Base-by-base conservation (phyloP, 2,797 vertebrate genomes). In the Salmo trutta region DNA sequence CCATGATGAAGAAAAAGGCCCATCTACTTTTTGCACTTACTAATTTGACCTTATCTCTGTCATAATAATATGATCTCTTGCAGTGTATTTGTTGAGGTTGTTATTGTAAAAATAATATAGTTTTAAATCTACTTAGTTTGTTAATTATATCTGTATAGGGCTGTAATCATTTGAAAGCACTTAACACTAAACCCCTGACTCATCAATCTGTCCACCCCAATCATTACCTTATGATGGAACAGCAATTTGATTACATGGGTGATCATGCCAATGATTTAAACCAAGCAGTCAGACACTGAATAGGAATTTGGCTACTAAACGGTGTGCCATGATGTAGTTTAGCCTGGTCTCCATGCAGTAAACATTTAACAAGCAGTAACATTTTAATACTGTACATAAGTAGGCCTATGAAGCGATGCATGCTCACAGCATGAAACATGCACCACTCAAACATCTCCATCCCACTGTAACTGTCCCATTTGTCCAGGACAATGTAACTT, bases 401-500 rank as follows among this genome's bases (percentile, higher is more conserved):
- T 31, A 31, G 15, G 27, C 27, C 5, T 31, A 31, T 33, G 27
- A 17, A 6, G 5, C 29, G 0, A 17, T 33, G 5, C 41, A 17
- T 16, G 29, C 65, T 17, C 12, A 66, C 29, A 33, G 16, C 65
- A 33, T 17, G 65, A 67, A 33, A 67, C 65, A 31, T 21, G 68
- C 16, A 71, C 41, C 27, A 33, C 16, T 67, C 14, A 67, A 67
- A 67, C 16, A 67, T 24, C 54, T 59, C 54, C 19, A 19, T 7
- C 54, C n/a, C 19, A 59, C 5, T 59, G 54, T 59, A 59, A 59
- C 54, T 59, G 14, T n/a, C 54, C 19, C 1, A 8, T 59, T n/a
- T 59, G 21, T 21, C 65, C 41, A 24, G 77, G 47, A 75, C 73
- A 81, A 85, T 84, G n/a, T 76, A 77, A 71, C 83, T 74, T 74